These are phyloP conservation scores for Silurus meridionalis DNA, from an alignment of 2,113 vertebrate genomes.

Conservation along the genomic window DNA sequence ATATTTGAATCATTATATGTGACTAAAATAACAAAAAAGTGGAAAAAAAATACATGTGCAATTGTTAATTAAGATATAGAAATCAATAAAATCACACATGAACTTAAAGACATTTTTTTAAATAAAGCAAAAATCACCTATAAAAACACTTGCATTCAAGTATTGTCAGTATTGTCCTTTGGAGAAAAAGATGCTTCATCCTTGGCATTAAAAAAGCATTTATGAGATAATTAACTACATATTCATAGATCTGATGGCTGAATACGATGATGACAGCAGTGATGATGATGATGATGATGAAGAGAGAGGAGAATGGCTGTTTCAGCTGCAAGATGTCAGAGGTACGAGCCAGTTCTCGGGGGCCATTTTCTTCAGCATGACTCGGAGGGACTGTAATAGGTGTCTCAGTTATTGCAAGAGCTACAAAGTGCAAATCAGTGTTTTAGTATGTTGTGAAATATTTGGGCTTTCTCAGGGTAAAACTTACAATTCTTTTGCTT, in stretches of 20 bases:
- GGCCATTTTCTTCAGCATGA: no score
- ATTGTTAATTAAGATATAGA: background rate
- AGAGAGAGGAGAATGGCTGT: slow-evolving; percentile 62
- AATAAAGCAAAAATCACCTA: background rate
- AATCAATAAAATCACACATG: no score
- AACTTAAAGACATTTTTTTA: background rate
- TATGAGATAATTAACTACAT: background rate
- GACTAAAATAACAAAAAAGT: background rate
- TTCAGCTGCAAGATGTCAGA: slow-evolving; percentile 58
- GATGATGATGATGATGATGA: slow-evolving; percentile 63
- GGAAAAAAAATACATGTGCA: background rate
- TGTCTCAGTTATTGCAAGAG: background rate
- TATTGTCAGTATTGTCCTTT: background rate
- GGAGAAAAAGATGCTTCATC: no score
- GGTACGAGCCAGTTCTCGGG: slow-evolving; percentile 55
- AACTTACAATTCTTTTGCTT: background rate
- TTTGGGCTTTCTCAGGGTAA: background rate
- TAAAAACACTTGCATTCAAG: background rate
- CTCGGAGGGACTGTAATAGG: background rate
- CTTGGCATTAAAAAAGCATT: background rate
- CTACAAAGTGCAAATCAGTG: background rate
- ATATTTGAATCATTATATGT: background rate
- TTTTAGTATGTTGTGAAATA: background rate
- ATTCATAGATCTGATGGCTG: slow-evolving; percentile 44
- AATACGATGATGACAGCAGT: slow-evolving; percentile 51